phyloP scores from a whole-genome alignment of 2,113 vertebrate species.

The Hydropotes inermis region DNA sequence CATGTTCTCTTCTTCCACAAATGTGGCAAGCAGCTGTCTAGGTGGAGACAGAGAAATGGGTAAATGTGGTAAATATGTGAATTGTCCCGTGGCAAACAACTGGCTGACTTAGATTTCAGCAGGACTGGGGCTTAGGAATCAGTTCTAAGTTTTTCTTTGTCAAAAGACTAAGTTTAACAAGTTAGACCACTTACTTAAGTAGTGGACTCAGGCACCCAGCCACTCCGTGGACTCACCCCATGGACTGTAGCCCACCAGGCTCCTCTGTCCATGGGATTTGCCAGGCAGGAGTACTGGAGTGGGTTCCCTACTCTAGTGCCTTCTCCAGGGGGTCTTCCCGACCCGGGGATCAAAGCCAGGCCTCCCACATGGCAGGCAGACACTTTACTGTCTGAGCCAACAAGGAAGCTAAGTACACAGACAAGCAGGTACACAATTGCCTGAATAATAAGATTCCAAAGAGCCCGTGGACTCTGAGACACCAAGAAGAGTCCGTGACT shows the following conservation, averaged over 20 bases:
- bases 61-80: not conserved
- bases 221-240: not conserved
- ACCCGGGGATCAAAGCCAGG: not conserved
- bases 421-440: not conserved
- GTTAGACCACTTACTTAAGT: not conserved
- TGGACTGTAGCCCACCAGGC: not conserved
- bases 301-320: accelerated
- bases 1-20: not conserved
- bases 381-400: accelerated
- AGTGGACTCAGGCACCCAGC: not conserved
- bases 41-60: not conserved
- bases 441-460: not conserved
- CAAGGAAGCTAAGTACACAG: not conserved
- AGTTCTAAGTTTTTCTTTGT: not conserved
- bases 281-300: not conserved
- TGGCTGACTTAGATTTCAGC: not conserved
- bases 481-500: not conserved
- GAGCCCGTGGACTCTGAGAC: not conserved
- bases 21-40: accelerated
- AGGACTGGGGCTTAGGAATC: not conserved
- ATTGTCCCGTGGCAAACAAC: accelerated
- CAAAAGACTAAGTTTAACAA: not conserved
- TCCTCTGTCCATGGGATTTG: not conserved
- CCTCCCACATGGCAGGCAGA: not conserved
- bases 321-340: not conserved